These are phyloP conservation scores for Pseudochirops cupreus DNA, from an alignment of 2,797 vertebrate genomes.

Conservation along the genomic window DNA sequence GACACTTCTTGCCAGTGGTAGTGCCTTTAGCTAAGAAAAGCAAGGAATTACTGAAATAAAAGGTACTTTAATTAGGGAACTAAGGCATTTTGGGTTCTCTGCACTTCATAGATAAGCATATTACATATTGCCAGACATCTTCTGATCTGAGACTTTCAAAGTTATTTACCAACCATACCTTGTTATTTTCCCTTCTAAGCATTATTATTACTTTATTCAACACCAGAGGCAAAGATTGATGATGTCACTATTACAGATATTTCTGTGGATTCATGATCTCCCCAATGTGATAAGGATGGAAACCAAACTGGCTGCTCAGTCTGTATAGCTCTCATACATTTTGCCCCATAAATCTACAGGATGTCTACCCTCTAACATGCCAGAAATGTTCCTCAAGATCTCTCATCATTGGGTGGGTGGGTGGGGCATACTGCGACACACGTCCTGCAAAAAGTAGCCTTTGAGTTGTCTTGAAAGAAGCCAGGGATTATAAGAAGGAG, in stretches of 20 bases:
- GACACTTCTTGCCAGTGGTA: constrained; percentile 65
- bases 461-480: background rate
- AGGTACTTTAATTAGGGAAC: constrained; percentile 74
- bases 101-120: constrained; percentile 56
- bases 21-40: constrained; percentile 50
- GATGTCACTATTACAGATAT: background rate
- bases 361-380: background rate
- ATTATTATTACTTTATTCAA: background rate
- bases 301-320: background rate
- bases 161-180: constrained; percentile 39
- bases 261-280: background rate
- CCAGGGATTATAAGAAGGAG: background rate
- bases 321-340: background rate
- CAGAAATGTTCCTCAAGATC: background rate
- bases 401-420: background rate
- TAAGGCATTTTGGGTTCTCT: constrained; percentile 61
- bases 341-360: background rate
- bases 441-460: background rate
- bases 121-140: constrained; percentile 51
- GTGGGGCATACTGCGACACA: background rate
- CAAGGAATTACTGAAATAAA: constrained; percentile 67
- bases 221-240: background rate
- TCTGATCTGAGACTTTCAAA: constrained; percentile 43
- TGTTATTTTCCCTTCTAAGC: constrained; percentile 39
- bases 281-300: background rate